A percentile compares a stretch with the other conserved stretches of the same genome.
Evolutionary conservation across 2,113 vertebrate species (phyloP).

Genomic region (Dasyurus viverrinus): DNA sequence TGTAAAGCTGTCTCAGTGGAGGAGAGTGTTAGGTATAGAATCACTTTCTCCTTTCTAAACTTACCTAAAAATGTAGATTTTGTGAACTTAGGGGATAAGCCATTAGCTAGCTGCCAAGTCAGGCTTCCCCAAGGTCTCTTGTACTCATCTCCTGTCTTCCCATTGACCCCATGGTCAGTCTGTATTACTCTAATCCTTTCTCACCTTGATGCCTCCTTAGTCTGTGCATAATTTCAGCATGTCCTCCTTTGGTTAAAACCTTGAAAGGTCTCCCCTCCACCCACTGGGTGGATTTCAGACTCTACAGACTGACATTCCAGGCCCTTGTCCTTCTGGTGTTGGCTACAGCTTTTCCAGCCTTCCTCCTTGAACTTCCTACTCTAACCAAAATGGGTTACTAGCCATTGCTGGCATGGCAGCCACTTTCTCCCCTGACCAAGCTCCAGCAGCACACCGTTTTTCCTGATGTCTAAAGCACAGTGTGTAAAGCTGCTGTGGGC

Average conservation of each 20-base stretch:
- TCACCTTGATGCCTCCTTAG: not conserved
- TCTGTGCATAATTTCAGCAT: not conserved
- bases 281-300: not conserved
- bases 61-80: conserved; percentile 51
- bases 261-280: not conserved
- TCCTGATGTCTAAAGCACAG: not conserved
- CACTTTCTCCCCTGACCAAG: not conserved
- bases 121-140: not conserved
- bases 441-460: not conserved
- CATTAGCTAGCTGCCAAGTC: conserved; percentile 25
- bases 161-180: not conserved
- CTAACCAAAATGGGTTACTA: not conserved
- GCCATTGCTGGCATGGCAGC: not conserved
- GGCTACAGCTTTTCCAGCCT: not conserved
- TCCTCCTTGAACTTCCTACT: not conserved
- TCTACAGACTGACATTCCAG: not conserved
- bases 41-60: conserved; percentile 4
- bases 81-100: conserved; percentile 44
- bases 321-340: not conserved
- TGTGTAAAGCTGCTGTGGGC: not conserved
- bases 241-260: not conserved
- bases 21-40: not conserved
- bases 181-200: not conserved
- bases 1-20: conserved; percentile 20
- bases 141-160: not conserved